Percentiles rank a stretch among this genome's conserved stretches.
Conservation (phyloP, 1,140 invertebrate species). For the Drosophila burlai region DNA sequence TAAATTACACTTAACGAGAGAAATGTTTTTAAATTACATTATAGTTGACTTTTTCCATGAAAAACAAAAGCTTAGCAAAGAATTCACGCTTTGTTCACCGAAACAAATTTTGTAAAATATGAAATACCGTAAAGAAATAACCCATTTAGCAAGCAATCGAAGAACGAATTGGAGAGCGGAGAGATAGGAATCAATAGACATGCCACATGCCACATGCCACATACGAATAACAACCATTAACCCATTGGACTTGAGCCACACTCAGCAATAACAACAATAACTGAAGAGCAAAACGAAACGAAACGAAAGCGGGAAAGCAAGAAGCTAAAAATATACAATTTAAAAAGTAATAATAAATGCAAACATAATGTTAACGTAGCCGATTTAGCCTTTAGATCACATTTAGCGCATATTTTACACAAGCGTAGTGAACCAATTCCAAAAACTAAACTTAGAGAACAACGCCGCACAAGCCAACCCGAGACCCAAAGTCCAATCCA, state of each 20-base stretch:
- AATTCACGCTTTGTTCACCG: slow-evolving; percentile 26
- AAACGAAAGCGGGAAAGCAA: slow-evolving; percentile 7
- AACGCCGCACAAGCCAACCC: slow-evolving; percentile 10
- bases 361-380: slow-evolving; percentile 61
- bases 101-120: slow-evolving; percentile 40
- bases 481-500: slow-evolving; percentile 6
- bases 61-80: slow-evolving; percentile 34
- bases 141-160: slow-evolving; percentile 18
- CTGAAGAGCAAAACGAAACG: slow-evolving; percentile 19
- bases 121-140: slow-evolving; percentile 13
- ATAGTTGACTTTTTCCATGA: slow-evolving; percentile 60
- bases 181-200: slow-evolving; percentile 16
- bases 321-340: slow-evolving; percentile 8
- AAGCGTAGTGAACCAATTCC: slow-evolving; percentile 56
- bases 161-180: slow-evolving; percentile 6
- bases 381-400: slow-evolving; percentile 59
- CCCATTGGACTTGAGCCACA: slow-evolving; percentile 28
- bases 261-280: slow-evolving; percentile 46
- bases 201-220: not conserved
- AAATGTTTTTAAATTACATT: slow-evolving; percentile 64
- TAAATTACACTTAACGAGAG: slow-evolving; percentile 51
- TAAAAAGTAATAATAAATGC: slow-evolving; percentile 40
- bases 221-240: slow-evolving; percentile 14
- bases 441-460: slow-evolving; percentile 16
- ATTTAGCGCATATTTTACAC: slow-evolving; percentile 61